phyloP scores from a whole-genome alignment of 2,797 vertebrate species.

The Gymnodraco acuticeps region DNA sequence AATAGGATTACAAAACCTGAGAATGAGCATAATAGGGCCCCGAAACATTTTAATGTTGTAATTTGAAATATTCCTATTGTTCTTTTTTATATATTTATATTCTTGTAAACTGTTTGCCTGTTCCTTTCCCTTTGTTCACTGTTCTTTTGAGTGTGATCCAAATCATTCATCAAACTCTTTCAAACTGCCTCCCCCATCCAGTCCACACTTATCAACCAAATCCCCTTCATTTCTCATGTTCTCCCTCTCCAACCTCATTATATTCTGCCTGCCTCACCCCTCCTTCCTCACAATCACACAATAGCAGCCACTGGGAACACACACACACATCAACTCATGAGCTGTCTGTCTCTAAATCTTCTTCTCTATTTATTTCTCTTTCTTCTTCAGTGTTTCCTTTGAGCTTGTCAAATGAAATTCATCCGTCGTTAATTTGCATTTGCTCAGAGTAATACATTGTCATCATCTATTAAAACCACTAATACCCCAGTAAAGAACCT shows the following conservation, averaged over 20 bases:
- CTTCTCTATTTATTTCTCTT: slow-evolving; percentile 5
- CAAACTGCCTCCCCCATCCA: slow-evolving; percentile 24
- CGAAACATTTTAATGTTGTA: no score
- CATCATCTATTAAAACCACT: neutral
- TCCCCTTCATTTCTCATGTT: slow-evolving; percentile 48
- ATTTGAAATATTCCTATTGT: neutral
- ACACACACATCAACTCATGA: neutral
- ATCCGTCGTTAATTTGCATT: neutral
- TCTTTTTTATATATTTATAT: neutral
- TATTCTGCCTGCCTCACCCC: slow-evolving; percentile 26
- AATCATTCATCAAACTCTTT: slow-evolving; percentile 38
- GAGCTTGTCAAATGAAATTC: slow-evolving; percentile 6
- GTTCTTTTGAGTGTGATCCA: slow-evolving; percentile 9
- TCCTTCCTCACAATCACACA: slow-evolving; percentile 29
- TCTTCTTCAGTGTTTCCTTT: slow-evolving; percentile 1
- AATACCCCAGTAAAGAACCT: neutral
- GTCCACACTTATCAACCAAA: slow-evolving; percentile 26
- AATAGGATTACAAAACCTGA: no score
- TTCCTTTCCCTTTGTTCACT: neutral
- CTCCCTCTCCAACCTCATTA: slow-evolving; percentile 49
- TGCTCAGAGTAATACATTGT: neutral
- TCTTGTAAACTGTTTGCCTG: no score
- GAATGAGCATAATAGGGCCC: no score
- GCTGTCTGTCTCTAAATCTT: slow-evolving; percentile 1
- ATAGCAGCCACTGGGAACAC: slow-evolving; percentile 1